Evolutionary conservation across 2,113 vertebrate species (phyloP).

Genomic region (Mustelus asterias): DNA sequence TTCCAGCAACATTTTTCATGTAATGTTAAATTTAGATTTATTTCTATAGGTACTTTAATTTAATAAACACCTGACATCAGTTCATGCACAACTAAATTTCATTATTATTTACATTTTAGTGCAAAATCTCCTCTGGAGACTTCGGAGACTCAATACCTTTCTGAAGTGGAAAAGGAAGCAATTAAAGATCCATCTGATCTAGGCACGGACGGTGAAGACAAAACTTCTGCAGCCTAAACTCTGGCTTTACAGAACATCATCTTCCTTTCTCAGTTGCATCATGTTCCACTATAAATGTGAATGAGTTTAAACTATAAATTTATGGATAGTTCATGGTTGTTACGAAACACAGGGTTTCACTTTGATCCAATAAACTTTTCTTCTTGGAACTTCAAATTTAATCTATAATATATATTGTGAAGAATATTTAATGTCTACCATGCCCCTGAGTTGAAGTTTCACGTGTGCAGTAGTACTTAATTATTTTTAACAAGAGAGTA

Average conservation of each 20-base stretch:
- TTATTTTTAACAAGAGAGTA: not conserved
- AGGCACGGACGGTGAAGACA: not conserved
- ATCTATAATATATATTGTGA: not conserved
- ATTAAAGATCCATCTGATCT: not conserved
- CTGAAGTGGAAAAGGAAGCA: not conserved
- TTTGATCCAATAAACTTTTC: not conserved
- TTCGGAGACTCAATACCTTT: not conserved
- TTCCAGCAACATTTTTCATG: not conserved
- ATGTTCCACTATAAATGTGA: not conserved
- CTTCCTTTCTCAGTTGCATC: too few species aligned
- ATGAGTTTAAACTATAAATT: not conserved
- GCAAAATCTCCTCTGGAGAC: not conserved
- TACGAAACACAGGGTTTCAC: not conserved
- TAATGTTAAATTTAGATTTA: not conserved
- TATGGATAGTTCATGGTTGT: not conserved
- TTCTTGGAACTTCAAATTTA: not conserved
- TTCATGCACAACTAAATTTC: not conserved
- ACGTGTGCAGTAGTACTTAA: not conserved
- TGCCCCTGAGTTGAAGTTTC: not conserved
- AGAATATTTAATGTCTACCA: not conserved
- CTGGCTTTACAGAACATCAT: not conserved
- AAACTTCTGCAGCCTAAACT: not conserved
- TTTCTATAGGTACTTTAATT: not conserved
- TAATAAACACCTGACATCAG: not conserved
- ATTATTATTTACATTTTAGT: not conserved